A percentile compares a stretch with the other conserved stretches of the same genome.
Evolutionary conservation across 2,797 vertebrate genomes (phyloP).

Genomic region (Enoplosus armatus): DNA sequence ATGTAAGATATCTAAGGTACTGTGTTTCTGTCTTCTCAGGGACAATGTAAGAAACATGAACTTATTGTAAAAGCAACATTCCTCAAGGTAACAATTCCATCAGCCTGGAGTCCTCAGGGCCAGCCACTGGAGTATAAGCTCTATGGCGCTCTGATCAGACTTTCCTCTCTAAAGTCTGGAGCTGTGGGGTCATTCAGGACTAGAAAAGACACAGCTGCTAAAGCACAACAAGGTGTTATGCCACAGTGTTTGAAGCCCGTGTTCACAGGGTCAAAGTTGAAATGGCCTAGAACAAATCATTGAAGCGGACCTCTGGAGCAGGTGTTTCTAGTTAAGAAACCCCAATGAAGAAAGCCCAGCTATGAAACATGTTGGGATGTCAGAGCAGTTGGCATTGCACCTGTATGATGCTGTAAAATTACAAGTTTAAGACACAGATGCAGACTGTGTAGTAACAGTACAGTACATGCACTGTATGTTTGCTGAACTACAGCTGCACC

Average conservation of each 20-base stretch:
- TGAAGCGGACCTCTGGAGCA: constrained; percentile 70
- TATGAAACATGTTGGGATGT: constrained; percentile 59
- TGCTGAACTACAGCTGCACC: constrained; percentile 10
- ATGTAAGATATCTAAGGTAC: constrained; percentile 14
- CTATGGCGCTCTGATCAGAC: constrained; percentile 59
- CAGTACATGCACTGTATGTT: background rate
- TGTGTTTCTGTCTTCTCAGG: constrained; percentile 20
- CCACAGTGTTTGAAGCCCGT: constrained; percentile 78
- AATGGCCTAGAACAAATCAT: constrained; percentile 75
- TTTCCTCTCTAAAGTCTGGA: constrained; percentile 68
- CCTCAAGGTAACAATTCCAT: constrained; percentile 65
- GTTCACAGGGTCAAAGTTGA: constrained; percentile 80
- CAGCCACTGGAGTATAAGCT: constrained; percentile 43
- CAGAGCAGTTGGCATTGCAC: constrained; percentile 49
- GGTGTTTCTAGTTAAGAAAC: constrained; percentile 80
- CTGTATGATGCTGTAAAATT: constrained; percentile 34
- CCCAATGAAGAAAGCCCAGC: constrained; percentile 60
- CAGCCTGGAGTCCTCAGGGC: constrained; percentile 62
- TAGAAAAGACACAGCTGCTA: constrained; percentile 75
- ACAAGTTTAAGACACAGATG: constrained; percentile 31
- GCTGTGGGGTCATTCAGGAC: constrained; percentile 70
- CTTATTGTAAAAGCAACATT: constrained; percentile 49
- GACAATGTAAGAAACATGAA: constrained; percentile 21
- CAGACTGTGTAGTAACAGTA: constrained; percentile 4
- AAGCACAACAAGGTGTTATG: constrained; percentile 60